Evolutionary conservation across 2,888 invertebrate genomes (phyloP).

Genomic region (Dioctria linearis): DNA sequence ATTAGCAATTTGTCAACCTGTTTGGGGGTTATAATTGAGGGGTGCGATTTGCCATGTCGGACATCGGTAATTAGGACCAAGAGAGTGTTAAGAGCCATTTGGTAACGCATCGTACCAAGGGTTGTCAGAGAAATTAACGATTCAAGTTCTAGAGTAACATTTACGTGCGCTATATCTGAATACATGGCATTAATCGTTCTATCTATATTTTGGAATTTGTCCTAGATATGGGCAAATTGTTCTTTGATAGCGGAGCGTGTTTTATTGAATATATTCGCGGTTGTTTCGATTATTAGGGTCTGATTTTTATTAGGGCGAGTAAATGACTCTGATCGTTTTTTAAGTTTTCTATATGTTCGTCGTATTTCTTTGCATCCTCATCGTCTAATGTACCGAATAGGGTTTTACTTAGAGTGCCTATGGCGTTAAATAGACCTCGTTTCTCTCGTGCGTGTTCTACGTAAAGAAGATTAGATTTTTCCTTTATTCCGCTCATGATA

Average conservation of each 20-base stretch:
- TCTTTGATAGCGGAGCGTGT: neutral
- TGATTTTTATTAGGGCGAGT: constrained; percentile 58
- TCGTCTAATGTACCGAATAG: constrained; percentile 19
- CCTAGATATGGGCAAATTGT: neutral
- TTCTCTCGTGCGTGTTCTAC: neutral
- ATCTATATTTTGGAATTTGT: neutral
- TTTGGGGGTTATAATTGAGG: neutral
- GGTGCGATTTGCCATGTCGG: neutral
- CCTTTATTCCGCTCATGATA: neutral
- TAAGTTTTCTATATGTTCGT: constrained; percentile 57
- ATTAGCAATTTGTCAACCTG: neutral
- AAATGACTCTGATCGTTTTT: constrained; percentile 55
- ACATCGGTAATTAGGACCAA: neutral
- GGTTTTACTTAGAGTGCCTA: neutral
- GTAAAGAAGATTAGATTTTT: neutral
- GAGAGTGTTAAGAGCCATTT: neutral
- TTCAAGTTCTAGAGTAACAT: neutral
- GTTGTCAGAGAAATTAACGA: neutral
- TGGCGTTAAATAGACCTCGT: constrained; percentile 39
- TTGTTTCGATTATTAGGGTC: constrained; percentile 53
- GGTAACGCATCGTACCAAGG: neutral
- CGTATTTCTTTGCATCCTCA: constrained; percentile 33
- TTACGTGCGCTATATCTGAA: neutral
- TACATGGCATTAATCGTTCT: neutral
- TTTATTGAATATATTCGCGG: constrained; percentile 58